Base-by-base conservation (phyloP, 2,113 vertebrate species). In the Oreocharis arfaki region DNA sequence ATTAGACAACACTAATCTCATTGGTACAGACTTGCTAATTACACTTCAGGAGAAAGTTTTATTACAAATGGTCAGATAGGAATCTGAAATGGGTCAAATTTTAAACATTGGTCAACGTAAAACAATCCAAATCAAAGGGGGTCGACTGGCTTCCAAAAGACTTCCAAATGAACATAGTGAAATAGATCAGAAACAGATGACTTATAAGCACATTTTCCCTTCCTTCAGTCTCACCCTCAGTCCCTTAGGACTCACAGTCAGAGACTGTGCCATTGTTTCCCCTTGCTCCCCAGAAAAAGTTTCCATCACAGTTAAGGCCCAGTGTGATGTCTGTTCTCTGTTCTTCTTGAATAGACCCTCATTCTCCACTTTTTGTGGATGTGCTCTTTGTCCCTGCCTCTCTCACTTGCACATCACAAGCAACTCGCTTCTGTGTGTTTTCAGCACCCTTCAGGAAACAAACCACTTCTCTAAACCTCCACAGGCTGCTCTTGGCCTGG, bases 1-100 rank as follows among this genome's bases (percentile, higher is more conserved):
- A 92, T 96, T 93, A 89, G 85, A 53, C 73, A 56, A 46, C 56
- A 49, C 56, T 96, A 94, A 96, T 94, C 95, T 91, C 44, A 84
- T 95, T 89, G 30, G 28, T 61, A 59, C 16, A 86, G 85, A 49
- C 68, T 71, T 96, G 92, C 73, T 94, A 90, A 95, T 91, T 91
- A 67, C 60, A 90, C 71, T 93, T 70, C n/a, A 49, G 67, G 89
- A 92, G 90, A 91, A 92, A 92, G 85, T 90, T 94, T 87, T 95
- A 47, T 69, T 74, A 79, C 37, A 24, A 89, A 44, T 14, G 14
- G 30, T 71, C 60, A 47, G 41, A 70, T 65, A 73, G 73, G 64
- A 67, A 74, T 65, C 33, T 59, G 61, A 95, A 90, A 56, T 90
- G 28, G 53, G 82, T 79, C 67, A 82, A 18, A 68, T 92, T 91